Evolutionary conservation across 2,888 invertebrate genomes (phyloP).

Genomic region (Pyrrhosoma nymphula): DNA sequence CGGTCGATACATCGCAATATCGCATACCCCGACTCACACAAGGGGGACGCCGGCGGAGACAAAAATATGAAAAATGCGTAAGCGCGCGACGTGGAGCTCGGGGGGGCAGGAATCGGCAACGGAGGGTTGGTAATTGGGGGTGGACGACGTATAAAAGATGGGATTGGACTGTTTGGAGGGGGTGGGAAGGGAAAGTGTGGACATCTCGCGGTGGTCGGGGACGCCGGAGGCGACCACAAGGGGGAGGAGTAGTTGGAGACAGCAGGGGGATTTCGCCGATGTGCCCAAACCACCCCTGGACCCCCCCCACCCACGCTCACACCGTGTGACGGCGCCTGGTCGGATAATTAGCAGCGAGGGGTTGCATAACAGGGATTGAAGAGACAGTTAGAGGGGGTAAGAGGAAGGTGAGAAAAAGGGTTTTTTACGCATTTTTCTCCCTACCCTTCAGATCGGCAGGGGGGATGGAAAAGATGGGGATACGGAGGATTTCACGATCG

Average conservation of each 20-base stretch:
- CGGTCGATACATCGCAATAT: no score
- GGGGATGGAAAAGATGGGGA: not conserved
- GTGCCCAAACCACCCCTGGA: not conserved
- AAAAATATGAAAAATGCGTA: no score
- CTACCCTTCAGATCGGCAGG: not conserved
- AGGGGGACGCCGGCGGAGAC: no score
- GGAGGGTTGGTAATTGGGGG: no score
- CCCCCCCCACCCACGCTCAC: not conserved
- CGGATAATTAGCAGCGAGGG: slow-evolving; percentile 22
- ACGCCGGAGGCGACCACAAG: no score
- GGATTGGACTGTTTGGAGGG: not conserved
- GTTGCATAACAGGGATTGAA: not conserved
- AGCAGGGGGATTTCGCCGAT: not conserved
- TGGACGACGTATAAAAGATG: no score
- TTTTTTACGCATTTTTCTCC: not conserved
- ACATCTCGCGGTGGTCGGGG: not conserved
- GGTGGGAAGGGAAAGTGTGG: not conserved
- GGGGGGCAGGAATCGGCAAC: no score
- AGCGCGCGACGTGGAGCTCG: no score
- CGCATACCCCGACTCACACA: no score
- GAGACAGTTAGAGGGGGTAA: not conserved
- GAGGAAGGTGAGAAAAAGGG: no score
- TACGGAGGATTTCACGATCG: not conserved
- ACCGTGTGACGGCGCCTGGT: not conserved
- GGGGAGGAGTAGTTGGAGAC: not conserved